Evolutionary conservation across 2,888 invertebrate genomes (phyloP), one percentile per base, ranked within the genome.

Genomic region (Apamea anceps): DNA sequence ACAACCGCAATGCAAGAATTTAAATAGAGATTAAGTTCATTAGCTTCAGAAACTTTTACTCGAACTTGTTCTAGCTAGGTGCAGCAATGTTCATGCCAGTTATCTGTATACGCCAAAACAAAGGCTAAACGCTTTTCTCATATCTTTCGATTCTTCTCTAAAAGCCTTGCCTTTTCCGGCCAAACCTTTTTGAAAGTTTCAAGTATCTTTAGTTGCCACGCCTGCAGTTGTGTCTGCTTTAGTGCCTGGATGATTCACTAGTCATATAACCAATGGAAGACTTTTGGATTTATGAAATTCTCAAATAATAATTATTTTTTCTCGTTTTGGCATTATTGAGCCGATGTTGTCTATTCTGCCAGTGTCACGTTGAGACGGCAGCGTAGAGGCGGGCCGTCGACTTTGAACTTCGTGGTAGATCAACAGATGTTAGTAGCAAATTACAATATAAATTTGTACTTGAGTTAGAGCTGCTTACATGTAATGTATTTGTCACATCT

Each of bases 141-240:
- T 78, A 81, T 77, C 66, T 77, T 77, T 72, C 28, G 15, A 85
- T 45, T 80, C 42, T 66, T 72, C 62, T 85, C 68, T 70, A 67
- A 84, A 78, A 75, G 87, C 79, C 88, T 57, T 78, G 76, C 87
- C 89, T 86, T 88, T 86, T 86, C 89, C 89, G 78, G 85, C 74
- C 88, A 72, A 82, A 63, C 89, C 87, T 88, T 72, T 82, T 86
- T 76, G 88, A 86, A 86, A 86, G 87, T 88, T 67, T 79, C 15
- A 73, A 88, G 68, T 77, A 28, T 68, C n/a, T 79, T 67, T 63
- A 51, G 62, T 70, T 71, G 72, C 62, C 86, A 72, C 82, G 57
- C 85, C 85, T 85, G 75, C 66, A 75, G 63, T 71, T 76, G 48
- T 63, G 62, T 72, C 42, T 75, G 13, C 42, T 68, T 75, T 57